Evolutionary conservation across 2,113 vertebrate species (phyloP), one percentile per base, ranked within the genome.

Genomic region (Falcunculus frontatus): DNA sequence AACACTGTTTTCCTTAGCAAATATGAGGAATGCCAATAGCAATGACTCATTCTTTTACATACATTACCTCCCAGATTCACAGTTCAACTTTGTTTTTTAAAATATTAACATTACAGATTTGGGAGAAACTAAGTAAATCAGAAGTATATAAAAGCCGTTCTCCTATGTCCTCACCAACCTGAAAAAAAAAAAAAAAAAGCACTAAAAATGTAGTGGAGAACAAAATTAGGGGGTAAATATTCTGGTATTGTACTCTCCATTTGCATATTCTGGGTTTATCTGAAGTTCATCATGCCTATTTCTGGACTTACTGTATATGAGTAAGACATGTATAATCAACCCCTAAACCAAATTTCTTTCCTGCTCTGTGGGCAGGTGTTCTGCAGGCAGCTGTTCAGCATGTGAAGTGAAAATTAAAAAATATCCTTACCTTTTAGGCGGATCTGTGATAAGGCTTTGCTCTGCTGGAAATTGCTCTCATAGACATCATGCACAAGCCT

Each of bases 381-480:
- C 95, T 73, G 84, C 69, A 95, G 84, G 89, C 69, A 96, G 92
- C 84, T 92, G 63, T 84, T 93, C 92, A 90, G 93, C 81, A 87
- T 94, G 68, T 44, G 92, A 96, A 94, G 72, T 86, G 79, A 95
- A 93, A 91, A 94, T 91, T 89, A 70, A 91, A 95, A 92, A 89
- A 84, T 59, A 55, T 57, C 70, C 95, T 96, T 96, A 97, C 89
- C 94, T 97, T 97, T 95, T 96, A 93, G 95, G 90, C 94, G 84
- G 47, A 94, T 96, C 84, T 90, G 84, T 95, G 96, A 96, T 78
- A 97, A 97, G 92, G 95, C 90, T 96, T 95, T 12, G 1, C 89
- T 91, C 95, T 95, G 90, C 88, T 95, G 90, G 95, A 95, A 94
- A 97, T 89, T 80, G 18, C 82, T 90, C 88, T 81, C 76, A 52